Evolutionary conservation across 2,113 vertebrate species (phyloP).

Genomic region (Vulpes vulpes): DNA sequence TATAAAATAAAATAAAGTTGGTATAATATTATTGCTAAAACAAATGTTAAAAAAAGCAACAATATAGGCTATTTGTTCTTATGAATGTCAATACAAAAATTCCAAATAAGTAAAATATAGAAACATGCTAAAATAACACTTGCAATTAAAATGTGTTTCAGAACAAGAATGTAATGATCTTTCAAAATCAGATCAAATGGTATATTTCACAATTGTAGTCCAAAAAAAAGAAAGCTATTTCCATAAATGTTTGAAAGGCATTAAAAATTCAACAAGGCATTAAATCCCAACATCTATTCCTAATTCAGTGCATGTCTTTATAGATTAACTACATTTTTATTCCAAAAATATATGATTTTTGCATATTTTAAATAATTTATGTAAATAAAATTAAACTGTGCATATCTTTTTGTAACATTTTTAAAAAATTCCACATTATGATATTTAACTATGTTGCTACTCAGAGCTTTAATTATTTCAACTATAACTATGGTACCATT

Average conservation of each 20-base stretch:
- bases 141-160: conserved; percentile 17
- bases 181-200: conserved; percentile 8
- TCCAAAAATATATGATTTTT: neutral
- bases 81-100: neutral
- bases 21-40: neutral
- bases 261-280: conserved; percentile 30
- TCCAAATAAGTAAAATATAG: neutral
- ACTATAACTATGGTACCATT: neutral
- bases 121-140: neutral
- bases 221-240: neutral
- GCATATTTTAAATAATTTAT: neutral
- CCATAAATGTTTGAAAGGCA: neutral
- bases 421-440: neutral
- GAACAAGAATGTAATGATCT: neutral
- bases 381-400: neutral
- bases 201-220: neutral
- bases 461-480: conserved; percentile 25
- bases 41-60: neutral
- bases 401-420: neutral
- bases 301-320: neutral
- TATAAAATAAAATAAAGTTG: neutral
- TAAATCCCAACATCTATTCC: neutral
- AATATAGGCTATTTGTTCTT: neutral
- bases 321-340: neutral
- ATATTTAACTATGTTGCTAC: neutral